Conservation (phyloP, 2,888 invertebrate genomes). For the Habroteleia sp. region DNA sequence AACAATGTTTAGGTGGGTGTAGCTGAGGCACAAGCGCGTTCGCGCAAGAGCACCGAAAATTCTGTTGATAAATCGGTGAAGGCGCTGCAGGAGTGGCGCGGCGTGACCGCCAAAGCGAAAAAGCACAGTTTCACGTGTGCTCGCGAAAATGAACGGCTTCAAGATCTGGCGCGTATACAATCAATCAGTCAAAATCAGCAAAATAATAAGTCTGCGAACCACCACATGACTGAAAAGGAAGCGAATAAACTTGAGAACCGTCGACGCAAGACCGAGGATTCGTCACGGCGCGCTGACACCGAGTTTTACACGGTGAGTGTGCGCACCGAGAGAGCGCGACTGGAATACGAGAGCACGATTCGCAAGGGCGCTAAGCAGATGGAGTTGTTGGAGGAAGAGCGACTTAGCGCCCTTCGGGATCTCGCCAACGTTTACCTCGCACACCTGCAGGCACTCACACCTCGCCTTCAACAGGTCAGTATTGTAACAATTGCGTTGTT, state of each 20-base stretch:
- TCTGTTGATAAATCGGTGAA: slow-evolving; percentile 92
- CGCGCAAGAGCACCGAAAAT: slow-evolving; percentile 83
- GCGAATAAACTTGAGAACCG: slow-evolving; percentile 92
- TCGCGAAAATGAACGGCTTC: slow-evolving; percentile 94
- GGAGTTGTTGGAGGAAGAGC: slow-evolving; percentile 94
- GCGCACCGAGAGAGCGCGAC: slow-evolving; percentile 92
- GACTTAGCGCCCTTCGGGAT: slow-evolving; percentile 90
- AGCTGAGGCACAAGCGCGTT: slow-evolving; percentile 84
- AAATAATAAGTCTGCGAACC: slow-evolving; percentile 78
- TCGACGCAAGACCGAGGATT: slow-evolving; percentile 93
- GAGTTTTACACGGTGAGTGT: slow-evolving; percentile 96
- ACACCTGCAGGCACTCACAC: slow-evolving; percentile 87
- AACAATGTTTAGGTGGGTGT: slow-evolving; percentile 87
- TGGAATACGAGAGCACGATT: slow-evolving; percentile 96
- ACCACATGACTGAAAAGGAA: slow-evolving; percentile 83
- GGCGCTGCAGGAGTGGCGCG: slow-evolving; percentile 91
- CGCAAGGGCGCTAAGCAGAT: slow-evolving; percentile 92
- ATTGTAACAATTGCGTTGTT: too few relatives aligned
- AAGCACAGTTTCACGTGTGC: slow-evolving; percentile 93
- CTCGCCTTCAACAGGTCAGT: slow-evolving; percentile 88
- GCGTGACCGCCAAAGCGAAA: slow-evolving; percentile 93
- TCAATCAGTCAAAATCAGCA: slow-evolving; percentile 84
- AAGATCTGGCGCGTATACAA: slow-evolving; percentile 85
- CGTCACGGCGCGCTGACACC: slow-evolving; percentile 94
- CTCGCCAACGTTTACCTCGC: slow-evolving; percentile 83